Base-by-base conservation (phyloP, 2,113 vertebrate species). In the Clarias batrachus region DNA sequence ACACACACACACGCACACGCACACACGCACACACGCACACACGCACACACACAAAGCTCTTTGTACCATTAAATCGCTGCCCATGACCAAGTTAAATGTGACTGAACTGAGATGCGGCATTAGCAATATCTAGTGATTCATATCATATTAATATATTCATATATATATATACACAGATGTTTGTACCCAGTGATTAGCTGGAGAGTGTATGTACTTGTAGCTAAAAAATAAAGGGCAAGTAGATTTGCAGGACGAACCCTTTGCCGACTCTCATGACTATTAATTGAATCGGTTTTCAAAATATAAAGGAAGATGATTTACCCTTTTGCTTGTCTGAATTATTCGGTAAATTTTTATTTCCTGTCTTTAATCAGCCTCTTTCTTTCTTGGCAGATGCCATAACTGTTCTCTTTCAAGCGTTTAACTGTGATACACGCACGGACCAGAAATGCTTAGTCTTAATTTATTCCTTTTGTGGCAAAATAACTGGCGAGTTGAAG, bases 391-490 rank as follows among this genome's bases (percentile, higher is more conserved):
- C 88, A 93, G 93, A 95, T 93, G 94, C 87, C 91, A 94, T 91
- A 93, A 95, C 92, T 93, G 93, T 89, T 90, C 92, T 88, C 84
- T 94, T 95, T 93, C 92, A 94, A 92, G 91, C 89, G 76, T 85
- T 91, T 91, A 90, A 91, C 92, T 92, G 91, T 93, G 89, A 90
- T 16, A 91, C 93, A 93, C 93, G 94, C 59, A 71, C 68, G 57
- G n/a, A 83, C 52, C 89, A 89, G 91, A 94, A 95, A 92, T 91
- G 95, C 95, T 95, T 97, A 96, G 96, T 97, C 97, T 97, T 97
- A 97, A 99, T 98, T 98, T 97, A 97, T 98, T 98, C 97, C 97
- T 98, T 97, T 97, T 97, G 97, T 98, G 97, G 97, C 86, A 97
- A 97, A 98, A 98, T 97, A 98, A 95, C 96, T 12, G 96, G 95